Conservation (phyloP, 2,888 invertebrate genomes). For the Bhutanitis thaidina region DNA sequence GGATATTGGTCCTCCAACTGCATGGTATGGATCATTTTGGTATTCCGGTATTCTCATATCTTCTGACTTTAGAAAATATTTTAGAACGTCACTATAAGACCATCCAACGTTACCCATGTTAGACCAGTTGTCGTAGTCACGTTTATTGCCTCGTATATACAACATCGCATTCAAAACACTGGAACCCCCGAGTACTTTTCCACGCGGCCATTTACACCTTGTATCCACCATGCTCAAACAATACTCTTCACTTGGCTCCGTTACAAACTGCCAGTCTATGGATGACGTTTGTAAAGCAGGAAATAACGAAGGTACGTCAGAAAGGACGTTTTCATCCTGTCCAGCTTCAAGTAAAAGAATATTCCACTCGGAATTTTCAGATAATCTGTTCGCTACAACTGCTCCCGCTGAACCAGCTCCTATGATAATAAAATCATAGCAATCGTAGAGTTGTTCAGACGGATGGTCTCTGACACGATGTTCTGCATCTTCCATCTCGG, state of each 20-base stretch:
- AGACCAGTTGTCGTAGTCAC: conserved; percentile 93
- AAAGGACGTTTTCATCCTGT: conserved; percentile 84
- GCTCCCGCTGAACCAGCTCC: conserved; percentile 92
- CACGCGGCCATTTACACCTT: conserved; percentile 88
- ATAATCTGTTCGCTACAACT: conserved; percentile 87
- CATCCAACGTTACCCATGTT: conserved; percentile 86
- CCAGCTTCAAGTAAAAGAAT: conserved; percentile 91
- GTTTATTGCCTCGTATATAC: conserved; percentile 90
- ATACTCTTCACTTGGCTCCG: conserved; percentile 84
- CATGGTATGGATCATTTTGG: conserved; percentile 82
- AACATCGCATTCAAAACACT: conserved; percentile 94
- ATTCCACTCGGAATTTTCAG: conserved; percentile 86
- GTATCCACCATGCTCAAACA: conserved; percentile 84
- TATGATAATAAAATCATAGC: conserved; percentile 89
- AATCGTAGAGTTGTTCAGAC: conserved; percentile 73
- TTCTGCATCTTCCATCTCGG: conserved; percentile 85
- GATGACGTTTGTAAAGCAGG: conserved; percentile 85
- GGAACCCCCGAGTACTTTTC: conserved; percentile 88
- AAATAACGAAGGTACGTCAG: conserved; percentile 86
- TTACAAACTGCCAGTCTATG: conserved; percentile 90
- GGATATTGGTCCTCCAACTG: conserved; percentile 84
- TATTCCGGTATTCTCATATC: conserved; percentile 84
- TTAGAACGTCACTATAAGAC: conserved; percentile 86
- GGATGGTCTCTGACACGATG: conserved; percentile 81
- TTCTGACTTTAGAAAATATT: conserved; percentile 90